phyloP scores from a whole-genome alignment of 2,888 invertebrate genomes.

The Orchesella flavescens region DNA sequence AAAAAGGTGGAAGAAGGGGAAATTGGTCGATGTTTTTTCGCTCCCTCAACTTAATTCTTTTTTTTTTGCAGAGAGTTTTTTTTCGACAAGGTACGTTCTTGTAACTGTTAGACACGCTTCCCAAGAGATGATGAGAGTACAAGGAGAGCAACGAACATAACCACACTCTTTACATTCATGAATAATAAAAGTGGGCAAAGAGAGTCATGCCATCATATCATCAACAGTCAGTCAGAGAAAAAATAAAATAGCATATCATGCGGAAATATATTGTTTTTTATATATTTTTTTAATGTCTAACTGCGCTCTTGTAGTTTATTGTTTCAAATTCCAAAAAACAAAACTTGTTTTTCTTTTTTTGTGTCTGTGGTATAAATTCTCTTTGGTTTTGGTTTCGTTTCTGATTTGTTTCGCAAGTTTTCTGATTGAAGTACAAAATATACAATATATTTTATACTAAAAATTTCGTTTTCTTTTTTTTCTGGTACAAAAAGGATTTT shows the following conservation, averaged over 20 bases:
- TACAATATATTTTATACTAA: no score
- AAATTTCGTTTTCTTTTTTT: neutral
- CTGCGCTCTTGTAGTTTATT: neutral
- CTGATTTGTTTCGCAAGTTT: no score
- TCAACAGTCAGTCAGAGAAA: neutral
- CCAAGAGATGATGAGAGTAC: slow-evolving; percentile 5
- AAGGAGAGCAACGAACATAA: slow-evolving; percentile 19
- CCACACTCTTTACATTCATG: slow-evolving; percentile 49
- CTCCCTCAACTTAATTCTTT: neutral
- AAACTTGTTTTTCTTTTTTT: no score
- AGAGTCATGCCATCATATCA: slow-evolving; percentile 40
- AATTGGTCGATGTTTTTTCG: neutral
- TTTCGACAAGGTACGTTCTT: no score
- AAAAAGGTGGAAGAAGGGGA: neutral
- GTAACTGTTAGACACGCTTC: neutral
- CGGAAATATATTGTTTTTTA: neutral
- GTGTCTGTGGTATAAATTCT: no score
- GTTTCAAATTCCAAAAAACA: no score
- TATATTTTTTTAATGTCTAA: neutral
- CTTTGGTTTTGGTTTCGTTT: no score
- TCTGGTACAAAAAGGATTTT: neutral
- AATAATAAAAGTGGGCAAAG: slow-evolving; percentile 38
- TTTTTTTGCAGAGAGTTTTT: neutral
- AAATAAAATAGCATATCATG: neutral
- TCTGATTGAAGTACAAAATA: no score